phyloP scores from a whole-genome alignment of 2,797 vertebrate species.

The Denticeps clupeoides region DNA sequence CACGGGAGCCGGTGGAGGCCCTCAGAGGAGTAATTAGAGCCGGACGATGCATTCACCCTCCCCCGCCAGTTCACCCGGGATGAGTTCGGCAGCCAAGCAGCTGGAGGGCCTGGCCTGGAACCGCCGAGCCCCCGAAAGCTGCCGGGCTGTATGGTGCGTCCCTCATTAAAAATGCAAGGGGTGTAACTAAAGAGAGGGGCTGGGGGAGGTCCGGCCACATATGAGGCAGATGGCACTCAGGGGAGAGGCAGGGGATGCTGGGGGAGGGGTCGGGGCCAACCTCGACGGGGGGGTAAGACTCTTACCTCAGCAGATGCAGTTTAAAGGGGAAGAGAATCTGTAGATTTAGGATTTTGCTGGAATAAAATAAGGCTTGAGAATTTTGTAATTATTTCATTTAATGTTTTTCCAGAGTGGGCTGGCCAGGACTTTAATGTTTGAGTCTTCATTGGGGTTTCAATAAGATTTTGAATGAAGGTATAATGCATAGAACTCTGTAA shows the following conservation, averaged over 20 bases:
- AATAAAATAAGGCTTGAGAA: too few relatives aligned
- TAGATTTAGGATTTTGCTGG: too few relatives aligned
- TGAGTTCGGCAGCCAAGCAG: conserved; percentile 34
- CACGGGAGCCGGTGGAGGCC: conserved; percentile 13
- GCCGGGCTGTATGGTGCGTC: conserved; percentile 38
- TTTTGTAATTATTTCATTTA: too few relatives aligned
- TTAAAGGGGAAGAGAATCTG: too few relatives aligned
- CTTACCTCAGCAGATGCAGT: too few relatives aligned
- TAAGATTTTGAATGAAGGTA: too few relatives aligned
- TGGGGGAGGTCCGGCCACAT: neutral
- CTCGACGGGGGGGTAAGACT: conserved; percentile 1
- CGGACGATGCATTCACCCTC: conserved; percentile 27
- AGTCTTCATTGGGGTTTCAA: too few relatives aligned
- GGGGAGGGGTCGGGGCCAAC: neutral
- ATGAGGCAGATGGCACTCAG: neutral
- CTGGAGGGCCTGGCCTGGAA: conserved; percentile 29
- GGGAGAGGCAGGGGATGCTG: neutral
- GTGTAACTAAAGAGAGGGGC: neutral
- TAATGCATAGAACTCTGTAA: too few relatives aligned
- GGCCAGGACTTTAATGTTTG: too few relatives aligned
- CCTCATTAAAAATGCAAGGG: conserved; percentile 53
- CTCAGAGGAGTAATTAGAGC: conserved; percentile 52
- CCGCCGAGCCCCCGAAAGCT: conserved; percentile 52
- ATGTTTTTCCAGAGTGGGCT: too few relatives aligned
- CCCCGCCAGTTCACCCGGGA: conserved; percentile 18